These are phyloP conservation scores for Lepidochrysops patricia DNA, from an alignment of 2,888 invertebrate genomes.

Conservation along the genomic window DNA sequence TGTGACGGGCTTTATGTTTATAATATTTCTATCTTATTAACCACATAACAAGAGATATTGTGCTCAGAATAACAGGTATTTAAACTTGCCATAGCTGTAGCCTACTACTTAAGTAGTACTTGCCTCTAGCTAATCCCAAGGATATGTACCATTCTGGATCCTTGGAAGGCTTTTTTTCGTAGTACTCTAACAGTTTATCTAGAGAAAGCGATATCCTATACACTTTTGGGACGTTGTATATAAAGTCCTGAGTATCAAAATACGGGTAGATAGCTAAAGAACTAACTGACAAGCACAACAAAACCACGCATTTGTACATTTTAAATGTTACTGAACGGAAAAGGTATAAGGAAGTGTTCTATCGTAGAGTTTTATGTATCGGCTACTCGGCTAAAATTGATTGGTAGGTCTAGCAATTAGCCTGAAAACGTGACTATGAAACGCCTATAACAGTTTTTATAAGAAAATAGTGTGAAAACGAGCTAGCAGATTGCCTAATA, in stretches of 20 bases:
- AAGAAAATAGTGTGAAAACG: too few species aligned
- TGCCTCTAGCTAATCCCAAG: constrained; percentile 58
- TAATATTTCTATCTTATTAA: too few species aligned
- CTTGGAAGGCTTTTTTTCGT: constrained; percentile 63
- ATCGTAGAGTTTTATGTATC: background rate
- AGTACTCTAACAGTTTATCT: constrained; percentile 56
- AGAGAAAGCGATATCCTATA: constrained; percentile 58
- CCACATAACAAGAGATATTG: too few species aligned
- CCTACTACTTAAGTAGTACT: constrained; percentile 11
- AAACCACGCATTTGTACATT: constrained; percentile 49
- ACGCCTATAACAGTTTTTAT: too few species aligned
- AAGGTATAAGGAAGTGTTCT: background rate
- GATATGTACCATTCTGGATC: constrained; percentile 66
- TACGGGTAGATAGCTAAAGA: constrained; percentile 56
- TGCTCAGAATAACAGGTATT: too few species aligned
- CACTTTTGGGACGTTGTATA: constrained; percentile 67
- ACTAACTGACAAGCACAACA: constrained; percentile 31
- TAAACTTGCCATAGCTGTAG: too few species aligned
- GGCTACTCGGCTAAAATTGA: constrained; percentile 44
- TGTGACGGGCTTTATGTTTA: too few species aligned
- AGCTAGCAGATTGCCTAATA: too few species aligned
- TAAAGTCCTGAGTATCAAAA: constrained; percentile 67
- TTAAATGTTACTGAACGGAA: constrained; percentile 39
- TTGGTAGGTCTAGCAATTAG: constrained; percentile 34
- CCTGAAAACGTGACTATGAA: background rate